A percentile compares a stretch with the other conserved stretches of the same genome.
These are phyloP conservation scores for Tetrapedia diversipes DNA, from an alignment of 2,888 invertebrate species.

Conservation along the genomic window DNA sequence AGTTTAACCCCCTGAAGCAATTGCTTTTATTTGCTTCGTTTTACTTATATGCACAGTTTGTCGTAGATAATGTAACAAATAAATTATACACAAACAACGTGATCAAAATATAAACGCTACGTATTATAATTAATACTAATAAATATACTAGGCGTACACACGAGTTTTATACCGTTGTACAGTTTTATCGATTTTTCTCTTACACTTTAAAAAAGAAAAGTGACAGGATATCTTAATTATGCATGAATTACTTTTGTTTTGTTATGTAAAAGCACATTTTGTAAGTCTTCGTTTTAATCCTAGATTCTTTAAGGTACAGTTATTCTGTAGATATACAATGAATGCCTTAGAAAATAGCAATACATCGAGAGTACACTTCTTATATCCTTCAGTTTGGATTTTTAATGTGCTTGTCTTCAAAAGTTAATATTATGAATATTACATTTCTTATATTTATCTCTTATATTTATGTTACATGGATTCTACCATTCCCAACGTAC, in stretches of 20 bases:
- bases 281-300: conserved; percentile 40
- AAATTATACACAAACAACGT: conserved; percentile 38
- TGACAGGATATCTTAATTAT: conserved; percentile 24
- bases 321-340: conserved; percentile 28
- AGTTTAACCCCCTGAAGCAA: conserved; percentile 66
- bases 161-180: conserved; percentile 30
- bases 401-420: conserved; percentile 25
- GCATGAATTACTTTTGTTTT: conserved; percentile 22
- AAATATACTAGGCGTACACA: conserved; percentile 26
- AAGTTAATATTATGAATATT: conserved; percentile 30
- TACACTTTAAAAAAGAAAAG: conserved; percentile 1
- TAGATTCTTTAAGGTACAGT: conserved; percentile 36
- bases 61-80: conserved; percentile 35
- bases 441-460: conserved; percentile 23
- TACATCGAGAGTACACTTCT: conserved; percentile 27
- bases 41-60: conserved; percentile 18
- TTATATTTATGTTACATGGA: conserved; percentile 48
- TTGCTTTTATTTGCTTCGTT: conserved; percentile 12
- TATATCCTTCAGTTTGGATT: conserved; percentile 37
- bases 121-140: conserved; percentile 33
- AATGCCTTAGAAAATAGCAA: conserved; percentile 46
- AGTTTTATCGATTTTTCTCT: conserved; percentile 24
- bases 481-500: conserved; percentile 16
- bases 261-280: conserved; percentile 44
- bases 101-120: conserved; percentile 37